Evolutionary conservation across 2,797 vertebrate species (phyloP), one percentile per base, ranked within the genome.

Genomic region (Hippoglossus hippoglossus): DNA sequence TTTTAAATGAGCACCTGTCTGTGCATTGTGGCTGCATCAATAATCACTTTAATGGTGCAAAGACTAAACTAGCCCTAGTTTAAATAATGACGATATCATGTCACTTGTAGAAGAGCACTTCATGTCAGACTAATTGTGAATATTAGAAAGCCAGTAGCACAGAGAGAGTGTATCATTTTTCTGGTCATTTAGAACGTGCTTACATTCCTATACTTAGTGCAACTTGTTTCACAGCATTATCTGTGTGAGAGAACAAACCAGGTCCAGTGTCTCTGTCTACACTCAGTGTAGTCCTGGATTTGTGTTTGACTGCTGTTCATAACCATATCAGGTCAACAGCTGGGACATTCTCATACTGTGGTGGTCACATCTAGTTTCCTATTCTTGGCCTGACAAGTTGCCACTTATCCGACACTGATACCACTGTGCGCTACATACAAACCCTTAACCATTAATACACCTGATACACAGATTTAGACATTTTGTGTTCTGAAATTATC

Each of bases 311-410:
- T 76, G 56, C 72, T 67, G 64, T 73, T 89, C 68, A 62, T 80
- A 85, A 82, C 91, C 92, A 91, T 90, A 92, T 90, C 83, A 86
- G 90, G 91, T 79, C 86, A 92, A 89, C 91, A 94, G 91, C 88
- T 92, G 90, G 89, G 72, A 82, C 84, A 85, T 86, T 92, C 90
- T 92, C 92, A 88, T 83, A 87, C 67, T 34, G 26, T 53, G 64
- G 74, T 77, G 75, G 72, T 21, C 74, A 79, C 39, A 70, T 55
- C 63, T 63, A 67, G 66, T 69, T 63, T 66, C 52, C 77, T 86
- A 87, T 90, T 91, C 86, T 80, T 77, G 73, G 85, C 51, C 39
- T 76, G 73, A 83, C 74, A 71, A 86, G 81, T 69, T 57, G 61
- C 77, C 76, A 77, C 12, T 39, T 39, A 39, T 39, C 11, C 11